Conservation (phyloP, 2,888 invertebrate species). For the Ophion obscuratus region DNA sequence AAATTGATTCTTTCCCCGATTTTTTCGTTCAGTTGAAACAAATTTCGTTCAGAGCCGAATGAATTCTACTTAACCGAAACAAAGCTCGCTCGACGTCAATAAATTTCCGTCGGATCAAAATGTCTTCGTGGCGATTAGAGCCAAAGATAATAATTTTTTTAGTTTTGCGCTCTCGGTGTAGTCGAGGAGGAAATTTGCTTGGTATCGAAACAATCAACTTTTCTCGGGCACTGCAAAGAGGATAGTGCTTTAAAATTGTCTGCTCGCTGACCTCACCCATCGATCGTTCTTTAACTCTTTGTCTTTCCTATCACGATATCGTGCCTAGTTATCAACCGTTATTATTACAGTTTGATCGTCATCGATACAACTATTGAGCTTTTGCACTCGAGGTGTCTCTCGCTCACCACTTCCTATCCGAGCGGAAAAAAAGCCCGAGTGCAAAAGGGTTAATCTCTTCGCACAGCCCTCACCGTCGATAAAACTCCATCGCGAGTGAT, state of each 20-base stretch:
- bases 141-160: background rate
- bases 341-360: conserved; percentile 65
- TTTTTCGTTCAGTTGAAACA: background rate
- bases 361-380: conserved; percentile 64
- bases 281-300: conserved; percentile 9
- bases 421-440: too few relatives aligned
- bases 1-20: background rate
- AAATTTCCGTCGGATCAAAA: background rate
- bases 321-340: conserved; percentile 51
- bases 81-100: background rate
- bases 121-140: background rate
- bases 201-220: conserved; percentile 7
- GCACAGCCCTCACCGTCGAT: conserved; percentile 53
- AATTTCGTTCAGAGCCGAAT: background rate
- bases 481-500: conserved; percentile 73
- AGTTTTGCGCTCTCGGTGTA: background rate
- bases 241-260: background rate
- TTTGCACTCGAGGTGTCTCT: too few relatives aligned
- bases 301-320: conserved; percentile 56
- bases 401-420: too few relatives aligned
- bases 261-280: background rate
- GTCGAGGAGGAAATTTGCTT: background rate
- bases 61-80: background rate
- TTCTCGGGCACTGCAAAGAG: conserved; percentile 8
- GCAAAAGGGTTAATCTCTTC: conserved; percentile 64